These are phyloP conservation scores for Tupaia tana DNA, from an alignment of 2,113 vertebrate species.

Conservation along the genomic window DNA sequence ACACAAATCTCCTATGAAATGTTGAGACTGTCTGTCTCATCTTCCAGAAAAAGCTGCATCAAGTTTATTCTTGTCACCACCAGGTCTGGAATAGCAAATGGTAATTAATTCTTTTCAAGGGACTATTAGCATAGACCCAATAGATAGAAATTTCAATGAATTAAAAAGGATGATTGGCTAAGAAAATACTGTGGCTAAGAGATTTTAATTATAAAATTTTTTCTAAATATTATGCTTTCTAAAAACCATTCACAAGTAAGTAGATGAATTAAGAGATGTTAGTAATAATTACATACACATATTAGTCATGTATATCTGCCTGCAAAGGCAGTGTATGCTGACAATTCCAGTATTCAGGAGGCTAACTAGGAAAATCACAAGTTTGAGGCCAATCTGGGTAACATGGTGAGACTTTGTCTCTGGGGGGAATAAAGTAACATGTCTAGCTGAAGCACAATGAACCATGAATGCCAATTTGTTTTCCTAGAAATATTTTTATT, in stretches of 20 bases:
- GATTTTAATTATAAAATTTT: background rate
- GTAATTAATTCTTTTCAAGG: constrained; percentile 29
- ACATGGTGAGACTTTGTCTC: too few relatives aligned
- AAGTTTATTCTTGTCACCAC: background rate
- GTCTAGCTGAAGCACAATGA: background rate
- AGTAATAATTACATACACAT: background rate
- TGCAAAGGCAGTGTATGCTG: too few relatives aligned
- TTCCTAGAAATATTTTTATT: background rate
- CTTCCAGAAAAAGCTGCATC: constrained; percentile 1
- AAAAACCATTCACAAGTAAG: background rate
- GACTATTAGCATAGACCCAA: background rate
- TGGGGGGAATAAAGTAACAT: background rate
- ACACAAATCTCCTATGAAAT: background rate
- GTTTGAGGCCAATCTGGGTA: too few relatives aligned
- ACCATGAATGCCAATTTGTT: background rate
- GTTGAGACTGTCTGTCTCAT: background rate
- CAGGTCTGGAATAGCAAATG: background rate
- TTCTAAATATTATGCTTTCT: background rate
- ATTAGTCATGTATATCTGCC: background rate
- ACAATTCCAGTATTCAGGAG: too few relatives aligned
- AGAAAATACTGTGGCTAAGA: background rate
- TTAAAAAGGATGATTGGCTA: background rate
- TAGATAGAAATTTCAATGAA: constrained; percentile 36
- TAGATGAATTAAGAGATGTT: background rate
- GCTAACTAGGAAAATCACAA: too few relatives aligned